These are phyloP conservation scores for Coptodon rendalli DNA, from an alignment of 2,113 vertebrate species.

Conservation along the genomic window DNA sequence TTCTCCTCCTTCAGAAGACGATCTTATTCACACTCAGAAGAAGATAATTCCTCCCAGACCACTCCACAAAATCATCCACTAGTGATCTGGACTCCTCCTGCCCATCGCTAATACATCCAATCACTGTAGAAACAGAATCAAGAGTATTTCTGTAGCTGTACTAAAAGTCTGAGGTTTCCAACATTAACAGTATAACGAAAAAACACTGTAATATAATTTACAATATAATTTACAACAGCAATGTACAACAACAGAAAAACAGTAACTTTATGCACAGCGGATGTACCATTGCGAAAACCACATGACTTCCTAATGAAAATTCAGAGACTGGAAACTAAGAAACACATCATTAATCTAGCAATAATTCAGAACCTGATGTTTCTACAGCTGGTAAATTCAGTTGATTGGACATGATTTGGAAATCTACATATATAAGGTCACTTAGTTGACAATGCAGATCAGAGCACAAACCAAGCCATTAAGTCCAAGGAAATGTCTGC, in stretches of 20 bases:
- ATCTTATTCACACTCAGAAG: not conserved
- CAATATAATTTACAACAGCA: not conserved
- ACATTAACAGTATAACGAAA: not conserved
- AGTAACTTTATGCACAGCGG: not conserved
- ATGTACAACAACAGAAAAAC: not conserved
- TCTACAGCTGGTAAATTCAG: no score
- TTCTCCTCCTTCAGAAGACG: not conserved
- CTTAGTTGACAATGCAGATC: no score
- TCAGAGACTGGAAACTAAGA: not conserved
- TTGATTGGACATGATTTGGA: no score
- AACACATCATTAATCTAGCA: not conserved
- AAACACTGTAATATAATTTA: no score
- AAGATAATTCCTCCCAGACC: not conserved
- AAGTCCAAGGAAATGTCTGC: no score
- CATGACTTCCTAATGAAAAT: not conserved
- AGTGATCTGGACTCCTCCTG: not conserved
- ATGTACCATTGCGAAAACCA: not conserved
- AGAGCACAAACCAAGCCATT: no score
- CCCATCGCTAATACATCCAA: not conserved
- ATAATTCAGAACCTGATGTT: not conserved
- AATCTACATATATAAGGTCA: no score
- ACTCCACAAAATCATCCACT: not conserved
- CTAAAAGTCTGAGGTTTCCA: no score
- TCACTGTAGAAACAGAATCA: not conserved
- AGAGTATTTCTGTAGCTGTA: not conserved